Evolutionary conservation across 2,113 vertebrate species (phyloP).

Genomic region (Arizona elegans): DNA sequence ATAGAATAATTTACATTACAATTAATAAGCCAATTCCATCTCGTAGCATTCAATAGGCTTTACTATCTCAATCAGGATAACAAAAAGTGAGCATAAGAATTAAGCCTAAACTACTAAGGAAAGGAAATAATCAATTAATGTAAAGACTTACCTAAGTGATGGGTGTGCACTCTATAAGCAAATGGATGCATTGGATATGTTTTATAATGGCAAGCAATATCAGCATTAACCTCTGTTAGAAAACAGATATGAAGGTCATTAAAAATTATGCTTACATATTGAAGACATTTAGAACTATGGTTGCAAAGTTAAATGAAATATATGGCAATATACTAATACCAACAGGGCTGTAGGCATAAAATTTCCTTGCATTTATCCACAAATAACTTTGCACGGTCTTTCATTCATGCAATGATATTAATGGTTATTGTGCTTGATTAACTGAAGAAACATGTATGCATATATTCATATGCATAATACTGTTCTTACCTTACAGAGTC

Average conservation of each 20-base stretch:
- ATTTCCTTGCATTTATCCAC: not conserved
- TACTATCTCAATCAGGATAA: not conserved
- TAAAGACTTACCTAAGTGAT: constrained; percentile 81
- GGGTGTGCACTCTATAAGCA: constrained; percentile 95
- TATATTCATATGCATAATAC: not conserved
- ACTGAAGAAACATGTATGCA: not conserved
- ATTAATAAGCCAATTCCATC: not conserved
- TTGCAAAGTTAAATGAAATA: not conserved
- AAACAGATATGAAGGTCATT: constrained; percentile 38
- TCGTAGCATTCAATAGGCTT: not conserved
- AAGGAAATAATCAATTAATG: not conserved
- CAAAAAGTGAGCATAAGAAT: not conserved
- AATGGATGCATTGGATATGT: constrained; percentile 91
- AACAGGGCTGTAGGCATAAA: not conserved
- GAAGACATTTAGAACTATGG: not conserved
- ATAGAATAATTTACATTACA: not conserved
- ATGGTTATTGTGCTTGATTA: not conserved
- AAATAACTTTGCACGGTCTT: constrained; percentile 5
- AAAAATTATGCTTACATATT: not conserved
- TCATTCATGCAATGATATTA: not conserved
- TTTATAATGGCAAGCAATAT: constrained; percentile 87
- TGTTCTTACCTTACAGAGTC: not conserved
- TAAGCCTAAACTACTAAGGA: not conserved
- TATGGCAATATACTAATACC: not conserved
- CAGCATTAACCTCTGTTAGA: constrained; percentile 84